Conservation (phyloP, 2,113 vertebrate genomes). For the Oriolus oriolus region DNA sequence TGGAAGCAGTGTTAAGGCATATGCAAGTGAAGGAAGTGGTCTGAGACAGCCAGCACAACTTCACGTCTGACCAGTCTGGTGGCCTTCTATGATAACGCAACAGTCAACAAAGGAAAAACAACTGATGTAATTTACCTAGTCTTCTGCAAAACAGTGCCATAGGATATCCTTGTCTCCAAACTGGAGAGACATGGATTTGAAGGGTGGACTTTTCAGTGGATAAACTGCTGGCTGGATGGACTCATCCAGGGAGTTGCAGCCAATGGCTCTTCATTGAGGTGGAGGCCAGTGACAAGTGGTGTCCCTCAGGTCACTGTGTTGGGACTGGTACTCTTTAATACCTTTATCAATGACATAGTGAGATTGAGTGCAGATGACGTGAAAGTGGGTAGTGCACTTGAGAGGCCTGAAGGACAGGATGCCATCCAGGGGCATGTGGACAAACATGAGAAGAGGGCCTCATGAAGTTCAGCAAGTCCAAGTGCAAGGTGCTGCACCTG, state of each 20-base stretch:
- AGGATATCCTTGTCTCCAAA: background rate
- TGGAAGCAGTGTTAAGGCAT: background rate
- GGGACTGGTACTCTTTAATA: background rate
- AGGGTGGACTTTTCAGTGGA: background rate
- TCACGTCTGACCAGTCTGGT: background rate
- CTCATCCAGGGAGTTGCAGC: background rate
- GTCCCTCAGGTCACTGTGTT: background rate
- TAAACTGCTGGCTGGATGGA: background rate
- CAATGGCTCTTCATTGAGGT: background rate
- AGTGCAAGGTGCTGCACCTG: background rate
- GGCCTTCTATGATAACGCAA: background rate
- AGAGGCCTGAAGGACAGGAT: background rate
- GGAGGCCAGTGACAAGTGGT: too few species aligned
- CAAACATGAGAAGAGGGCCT: too few species aligned
- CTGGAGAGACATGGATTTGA: background rate
- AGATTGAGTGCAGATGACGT: background rate
- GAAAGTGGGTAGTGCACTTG: background rate
- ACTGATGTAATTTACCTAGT: background rate
- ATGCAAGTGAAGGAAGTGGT: background rate
- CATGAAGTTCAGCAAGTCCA: background rate
- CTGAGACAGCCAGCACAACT: background rate
- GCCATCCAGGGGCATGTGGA: background rate
- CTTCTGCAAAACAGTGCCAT: background rate
- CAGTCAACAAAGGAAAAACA: background rate
- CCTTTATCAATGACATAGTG: background rate